A percentile compares a stretch with the other conserved stretches of the same genome.
phyloP scores from a whole-genome alignment of 2,797 vertebrate species.

The Myripristis murdjan region DNA sequence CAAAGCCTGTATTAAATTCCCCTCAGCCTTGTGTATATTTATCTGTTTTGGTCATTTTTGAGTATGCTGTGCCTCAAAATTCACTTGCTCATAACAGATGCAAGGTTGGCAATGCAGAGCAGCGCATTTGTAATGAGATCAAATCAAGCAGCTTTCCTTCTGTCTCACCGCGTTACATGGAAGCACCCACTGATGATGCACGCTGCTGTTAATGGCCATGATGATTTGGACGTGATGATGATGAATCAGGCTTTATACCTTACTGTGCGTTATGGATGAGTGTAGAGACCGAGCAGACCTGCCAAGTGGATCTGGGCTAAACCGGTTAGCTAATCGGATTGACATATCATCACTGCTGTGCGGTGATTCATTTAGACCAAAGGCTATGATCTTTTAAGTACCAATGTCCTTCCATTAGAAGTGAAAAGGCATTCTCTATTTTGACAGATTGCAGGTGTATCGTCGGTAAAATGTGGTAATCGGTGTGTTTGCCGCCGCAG shows the following conservation, averaged over 20 bases:
- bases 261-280: slow-evolving; percentile 21
- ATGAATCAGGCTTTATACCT: slow-evolving; percentile 28
- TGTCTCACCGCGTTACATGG: background rate
- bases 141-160: too few relatives aligned
- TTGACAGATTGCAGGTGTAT: background rate
- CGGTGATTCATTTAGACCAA: slow-evolving; percentile 78
- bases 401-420: slow-evolving; percentile 68
- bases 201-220: background rate
- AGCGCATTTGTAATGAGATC: background rate
- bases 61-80: background rate
- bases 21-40: too few relatives aligned
- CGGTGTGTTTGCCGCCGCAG: too few relatives aligned
- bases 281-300: slow-evolving; percentile 66
- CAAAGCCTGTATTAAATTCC: too few relatives aligned
- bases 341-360: slow-evolving; percentile 64
- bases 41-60: background rate
- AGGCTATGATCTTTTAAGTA: slow-evolving; percentile 81
- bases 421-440: slow-evolving; percentile 63
- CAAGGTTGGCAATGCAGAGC: background rate
- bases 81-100: background rate
- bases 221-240: background rate
- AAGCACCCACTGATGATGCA: background rate
- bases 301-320: slow-evolving; percentile 80
- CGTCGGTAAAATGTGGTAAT: background rate
- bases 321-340: slow-evolving; percentile 86